These are phyloP conservation scores for Acrossocheilus fasciatus DNA, from an alignment of 2,797 vertebrate species.

Conservation along the genomic window DNA sequence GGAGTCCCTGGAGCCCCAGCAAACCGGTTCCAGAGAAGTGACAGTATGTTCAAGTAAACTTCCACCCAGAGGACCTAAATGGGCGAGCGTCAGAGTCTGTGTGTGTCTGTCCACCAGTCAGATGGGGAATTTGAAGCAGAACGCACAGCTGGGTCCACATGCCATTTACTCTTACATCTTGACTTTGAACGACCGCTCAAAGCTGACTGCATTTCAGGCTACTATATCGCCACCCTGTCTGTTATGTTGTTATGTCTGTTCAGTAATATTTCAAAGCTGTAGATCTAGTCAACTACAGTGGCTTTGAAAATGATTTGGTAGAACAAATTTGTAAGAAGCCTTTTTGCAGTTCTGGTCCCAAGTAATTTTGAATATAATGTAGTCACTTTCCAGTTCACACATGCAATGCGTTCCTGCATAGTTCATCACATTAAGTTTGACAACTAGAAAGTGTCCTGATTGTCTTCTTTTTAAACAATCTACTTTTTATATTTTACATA, in stretches of 20 bases:
- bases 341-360: not conserved
- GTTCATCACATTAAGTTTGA: not conserved
- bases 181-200: not conserved
- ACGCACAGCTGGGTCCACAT: slow-evolving; percentile 7
- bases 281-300: not conserved
- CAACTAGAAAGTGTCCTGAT: not conserved
- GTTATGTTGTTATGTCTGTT: not conserved
- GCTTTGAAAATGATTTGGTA: not conserved
- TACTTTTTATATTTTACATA: not conserved
- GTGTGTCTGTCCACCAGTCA: slow-evolving; percentile 15
- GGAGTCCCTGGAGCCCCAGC: slow-evolving; percentile 31
- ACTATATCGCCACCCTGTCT: not conserved
- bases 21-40: slow-evolving; percentile 29
- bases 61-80: slow-evolving; percentile 24
- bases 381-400: not conserved
- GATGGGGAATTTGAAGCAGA: slow-evolving; percentile 17
- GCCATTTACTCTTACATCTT: slow-evolving; percentile 21
- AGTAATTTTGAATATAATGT: not conserved
- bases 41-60: slow-evolving; percentile 35
- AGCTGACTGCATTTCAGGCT: not conserved
- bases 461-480: not conserved
- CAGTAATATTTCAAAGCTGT: slow-evolving; percentile 2
- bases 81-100: slow-evolving; percentile 20
- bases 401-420: not conserved
- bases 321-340: not conserved